Base-by-base conservation (phyloP, 2,113 vertebrate genomes). In the Chamaea fasciata region DNA sequence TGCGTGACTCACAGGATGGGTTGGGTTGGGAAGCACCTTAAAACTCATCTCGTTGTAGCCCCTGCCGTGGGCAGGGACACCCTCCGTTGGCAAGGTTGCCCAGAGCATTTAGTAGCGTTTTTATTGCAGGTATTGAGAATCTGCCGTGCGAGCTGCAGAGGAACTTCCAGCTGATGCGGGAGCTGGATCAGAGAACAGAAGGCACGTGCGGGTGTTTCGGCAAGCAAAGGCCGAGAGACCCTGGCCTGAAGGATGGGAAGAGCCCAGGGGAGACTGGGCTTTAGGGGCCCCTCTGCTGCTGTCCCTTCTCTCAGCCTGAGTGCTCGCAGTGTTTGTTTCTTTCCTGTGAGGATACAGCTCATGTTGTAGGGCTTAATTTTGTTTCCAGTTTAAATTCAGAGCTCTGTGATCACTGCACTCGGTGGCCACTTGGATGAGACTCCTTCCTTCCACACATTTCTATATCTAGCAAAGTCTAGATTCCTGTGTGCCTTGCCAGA, bases 151-250 rank as follows among this genome's bases (percentile, higher is more conserved):
- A 99, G 39, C 98, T 99, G 52, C 99, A 99, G 94, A 98, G 99
- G 93, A 99, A 99, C 96, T 99, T 99, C 84, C 99, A 99, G 77
- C 97, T 99, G 94, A 99, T 99, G 99, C 97, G 99, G 68, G 99
- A 99, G 90, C 95, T 99, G 95, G 99, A 99, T 91, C 99, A 99
- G 92, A 98, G 99, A 81, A 99, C 99, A 22, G 99, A 99, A 98
- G 99, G 99, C 99, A 73, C 44, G 96, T 85, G 62, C 42, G 3
- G 76, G 35, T 44, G 6, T 53, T 68, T 18, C 4, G 4, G 73
- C 33, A 8, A 27, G 28, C 19, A 4, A 1, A 30, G 53, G 30
- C n/a, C 5, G 12, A 11, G 19, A 5, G 33, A 63, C 4, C 37
- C 37, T 3, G 6, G 4, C 27, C 11, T 11, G 37, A 22, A 10